phyloP scores from a whole-genome alignment of 2,888 invertebrate genomes.

The Brachyptera putata region DNA sequence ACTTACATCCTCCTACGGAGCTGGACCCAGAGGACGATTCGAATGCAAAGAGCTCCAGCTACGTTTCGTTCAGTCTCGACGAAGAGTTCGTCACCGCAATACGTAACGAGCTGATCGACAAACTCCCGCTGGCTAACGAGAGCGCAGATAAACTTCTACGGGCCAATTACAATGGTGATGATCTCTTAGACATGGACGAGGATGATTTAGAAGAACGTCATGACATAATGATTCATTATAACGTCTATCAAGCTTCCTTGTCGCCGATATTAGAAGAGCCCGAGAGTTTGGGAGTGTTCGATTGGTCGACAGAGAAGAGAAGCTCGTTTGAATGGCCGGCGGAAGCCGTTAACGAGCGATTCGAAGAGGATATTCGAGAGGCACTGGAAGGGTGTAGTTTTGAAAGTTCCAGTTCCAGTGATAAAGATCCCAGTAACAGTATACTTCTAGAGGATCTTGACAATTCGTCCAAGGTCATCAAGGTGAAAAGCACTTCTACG shows the following conservation, averaged over 20 bases:
- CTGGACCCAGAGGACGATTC: background rate
- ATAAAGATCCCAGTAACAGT: conserved; percentile 33
- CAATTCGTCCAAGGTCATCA: conserved; percentile 31
- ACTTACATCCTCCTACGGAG: conserved; percentile 35
- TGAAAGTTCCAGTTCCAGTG: conserved; percentile 26
- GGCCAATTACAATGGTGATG: conserved; percentile 40
- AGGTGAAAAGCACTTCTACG: conserved; percentile 5
- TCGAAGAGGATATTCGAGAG: conserved; percentile 35
- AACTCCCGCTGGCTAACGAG: conserved; percentile 58
- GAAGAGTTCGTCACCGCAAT: conserved; percentile 68
- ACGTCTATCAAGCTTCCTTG: conserved; percentile 52
- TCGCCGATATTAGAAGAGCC: conserved; percentile 58
- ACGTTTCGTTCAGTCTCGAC: conserved; percentile 45
- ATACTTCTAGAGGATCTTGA: conserved; percentile 44
- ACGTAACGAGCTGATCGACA: conserved; percentile 64
- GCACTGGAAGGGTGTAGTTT: conserved; percentile 35
- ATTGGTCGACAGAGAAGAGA: background rate
- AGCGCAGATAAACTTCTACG: no score
- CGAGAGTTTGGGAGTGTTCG: background rate
- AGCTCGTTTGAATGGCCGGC: conserved; percentile 20
- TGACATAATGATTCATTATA: conserved; percentile 44
- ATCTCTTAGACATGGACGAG: conserved; percentile 33
- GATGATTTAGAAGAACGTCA: conserved; percentile 33
- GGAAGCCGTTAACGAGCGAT: no score
- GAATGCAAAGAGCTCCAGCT: background rate